phyloP scores from a whole-genome alignment of 2,113 vertebrate genomes.

The Corapipo altera region DNA sequence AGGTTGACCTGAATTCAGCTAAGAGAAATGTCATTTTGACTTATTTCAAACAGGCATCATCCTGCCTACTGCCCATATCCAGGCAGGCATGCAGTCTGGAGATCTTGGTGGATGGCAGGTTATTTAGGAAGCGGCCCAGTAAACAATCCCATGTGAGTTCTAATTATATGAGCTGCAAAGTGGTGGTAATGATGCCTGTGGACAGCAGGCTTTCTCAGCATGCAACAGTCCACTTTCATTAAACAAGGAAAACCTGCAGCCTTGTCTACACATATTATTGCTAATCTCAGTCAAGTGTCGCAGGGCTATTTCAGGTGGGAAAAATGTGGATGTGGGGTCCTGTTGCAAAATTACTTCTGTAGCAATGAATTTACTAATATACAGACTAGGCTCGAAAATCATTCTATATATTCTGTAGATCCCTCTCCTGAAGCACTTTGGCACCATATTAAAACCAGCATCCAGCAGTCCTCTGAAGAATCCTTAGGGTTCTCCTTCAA shows the following conservation, averaged over 20 bases:
- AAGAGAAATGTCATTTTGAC: background rate
- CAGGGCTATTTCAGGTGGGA: background rate
- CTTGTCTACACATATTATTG: background rate
- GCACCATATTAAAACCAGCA: too few species aligned
- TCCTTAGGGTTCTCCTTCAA: too few species aligned
- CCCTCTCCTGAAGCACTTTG: too few species aligned
- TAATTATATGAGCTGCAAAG: background rate
- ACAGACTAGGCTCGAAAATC: too few species aligned
- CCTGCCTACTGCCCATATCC: background rate
- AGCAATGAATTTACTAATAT: background rate
- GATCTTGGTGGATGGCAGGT: rapidly evolving
- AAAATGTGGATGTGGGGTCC: background rate
- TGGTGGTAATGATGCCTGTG: background rate
- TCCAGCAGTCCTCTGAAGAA: too few species aligned
- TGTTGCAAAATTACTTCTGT: background rate
- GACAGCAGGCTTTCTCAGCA: background rate
- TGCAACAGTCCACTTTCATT: background rate
- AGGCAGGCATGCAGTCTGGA: background rate
- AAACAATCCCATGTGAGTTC: background rate
- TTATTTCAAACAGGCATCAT: background rate
- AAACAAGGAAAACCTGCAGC: background rate
- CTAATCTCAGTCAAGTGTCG: background rate
- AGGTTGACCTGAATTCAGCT: background rate
- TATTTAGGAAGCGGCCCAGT: background rate
- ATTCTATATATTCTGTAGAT: too few species aligned